Evolutionary conservation across 1,140 invertebrate genomes (phyloP).

Genomic region (Orchesella cincta): DNA sequence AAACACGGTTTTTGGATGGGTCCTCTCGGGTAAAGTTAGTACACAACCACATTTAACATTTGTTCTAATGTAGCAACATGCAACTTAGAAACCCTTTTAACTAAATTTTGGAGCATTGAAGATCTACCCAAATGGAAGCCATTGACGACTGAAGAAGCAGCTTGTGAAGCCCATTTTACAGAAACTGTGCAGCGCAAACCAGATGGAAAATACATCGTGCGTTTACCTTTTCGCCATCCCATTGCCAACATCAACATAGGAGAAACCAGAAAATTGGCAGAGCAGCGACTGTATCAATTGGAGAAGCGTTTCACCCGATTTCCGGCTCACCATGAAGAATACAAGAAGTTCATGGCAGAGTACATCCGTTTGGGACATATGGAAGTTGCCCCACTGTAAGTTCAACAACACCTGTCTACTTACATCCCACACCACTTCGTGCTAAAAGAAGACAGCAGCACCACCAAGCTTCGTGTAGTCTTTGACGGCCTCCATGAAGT

Average conservation of each 20-base stretch:
- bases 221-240: slow-evolving; percentile 49
- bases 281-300: slow-evolving; percentile 46
- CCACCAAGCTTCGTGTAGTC: slow-evolving; percentile 50
- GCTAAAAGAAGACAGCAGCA: slow-evolving; percentile 45
- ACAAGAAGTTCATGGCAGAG: slow-evolving; percentile 52
- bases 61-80: no score
- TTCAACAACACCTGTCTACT: slow-evolving; percentile 31
- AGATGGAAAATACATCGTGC: slow-evolving; percentile 47
- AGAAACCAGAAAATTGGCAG: slow-evolving; percentile 39
- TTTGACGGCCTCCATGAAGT: slow-evolving; percentile 49
- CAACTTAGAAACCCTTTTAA: slow-evolving; percentile 52
- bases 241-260: slow-evolving; percentile 31
- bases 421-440: slow-evolving; percentile 52
- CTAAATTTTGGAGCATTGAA: slow-evolving; percentile 38
- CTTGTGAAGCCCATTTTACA: slow-evolving; percentile 49
- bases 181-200: slow-evolving; percentile 38
- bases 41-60: no score
- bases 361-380: slow-evolving; percentile 51
- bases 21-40: no score
- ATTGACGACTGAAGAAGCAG: slow-evolving; percentile 31
- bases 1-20: no score
- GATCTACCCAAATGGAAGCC: neutral
- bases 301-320: slow-evolving; percentile 45
- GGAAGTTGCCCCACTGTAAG: slow-evolving; percentile 31
- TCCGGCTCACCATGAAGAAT: slow-evolving; percentile 41